Conservation (phyloP, 2,113 vertebrate genomes). For the Epinephelus lanceolatus region DNA sequence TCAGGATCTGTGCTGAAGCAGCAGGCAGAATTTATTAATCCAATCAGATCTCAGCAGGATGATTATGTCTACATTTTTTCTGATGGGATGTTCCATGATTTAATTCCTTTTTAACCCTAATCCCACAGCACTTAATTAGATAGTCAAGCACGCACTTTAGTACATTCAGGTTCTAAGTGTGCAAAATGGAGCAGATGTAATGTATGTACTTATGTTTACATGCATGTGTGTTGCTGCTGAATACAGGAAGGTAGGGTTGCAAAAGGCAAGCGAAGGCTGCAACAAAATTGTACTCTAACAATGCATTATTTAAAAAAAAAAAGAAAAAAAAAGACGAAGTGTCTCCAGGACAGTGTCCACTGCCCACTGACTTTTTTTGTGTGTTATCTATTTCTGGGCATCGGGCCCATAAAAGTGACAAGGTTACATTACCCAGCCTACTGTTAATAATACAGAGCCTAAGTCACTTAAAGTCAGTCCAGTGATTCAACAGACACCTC, state of each 20-base stretch:
- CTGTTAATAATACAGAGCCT: constrained; percentile 58
- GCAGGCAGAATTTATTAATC: constrained; percentile 72
- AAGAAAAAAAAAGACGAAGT: constrained; percentile 14
- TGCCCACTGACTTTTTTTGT: constrained; percentile 63
- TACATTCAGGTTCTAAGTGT: constrained; percentile 85
- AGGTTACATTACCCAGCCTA: constrained; percentile 62
- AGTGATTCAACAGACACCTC: constrained; percentile 66
- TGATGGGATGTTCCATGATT: constrained; percentile 69
- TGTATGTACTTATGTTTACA: constrained; percentile 83
- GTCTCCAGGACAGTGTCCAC: constrained; percentile 61
- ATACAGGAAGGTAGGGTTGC: constrained; percentile 71
- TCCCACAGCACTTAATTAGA: constrained; percentile 94
- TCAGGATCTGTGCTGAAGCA: constrained; percentile 79
- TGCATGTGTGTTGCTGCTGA: constrained; percentile 81
- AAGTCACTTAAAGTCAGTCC: constrained; percentile 60
- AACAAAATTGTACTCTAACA: constrained; percentile 69
- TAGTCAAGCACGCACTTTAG: constrained; percentile 94
- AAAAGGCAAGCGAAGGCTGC: constrained; percentile 62
- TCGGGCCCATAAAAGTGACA: constrained; percentile 38
- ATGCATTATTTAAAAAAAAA: constrained; percentile 65
- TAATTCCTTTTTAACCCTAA: constrained; percentile 78
- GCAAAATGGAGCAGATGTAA: constrained; percentile 78
- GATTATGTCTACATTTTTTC: constrained; percentile 66
- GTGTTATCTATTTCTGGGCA: constrained; percentile 36
- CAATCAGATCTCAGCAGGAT: constrained; percentile 78